Base-by-base conservation (phyloP, 2,888 invertebrate genomes). In the Cheilosia vulpina region DNA sequence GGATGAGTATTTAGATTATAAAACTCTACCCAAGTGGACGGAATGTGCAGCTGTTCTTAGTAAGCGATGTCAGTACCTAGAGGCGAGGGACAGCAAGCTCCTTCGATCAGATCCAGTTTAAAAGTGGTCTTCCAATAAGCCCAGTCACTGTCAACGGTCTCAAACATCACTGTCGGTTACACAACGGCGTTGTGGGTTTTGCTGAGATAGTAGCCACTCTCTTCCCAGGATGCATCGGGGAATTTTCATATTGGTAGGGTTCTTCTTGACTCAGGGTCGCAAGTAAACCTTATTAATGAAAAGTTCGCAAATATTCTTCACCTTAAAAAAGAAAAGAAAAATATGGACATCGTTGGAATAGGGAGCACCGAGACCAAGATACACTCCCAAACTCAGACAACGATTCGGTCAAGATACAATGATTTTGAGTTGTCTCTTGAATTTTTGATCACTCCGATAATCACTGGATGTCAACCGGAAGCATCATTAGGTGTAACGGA, bases 201-300 rank as follows among this genome's bases (percentile, higher is more conserved):
- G 19, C 17, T 19, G 19, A 47, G 17, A 17, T 17, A 19, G 7
- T 19, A 47, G 19, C 5, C 47, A 47, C 4, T 50, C 4, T 11
- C 0, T 19, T 11, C 3, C 50, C 2, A 4, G 3, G 72, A 87
- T 47, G 41, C 62, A 11, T 34, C 65, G 21, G 81, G 77, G n/a
- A 31, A n/a, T n/a, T n/a, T n/a, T n/a, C n/a, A n/a, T n/a, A n/a
- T n/a, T n/a, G n/a, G n/a, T n/a, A n/a, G n/a, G 34, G 4, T 79
- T 72, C 38, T 88, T 13, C 45, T 87, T 15, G 80, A 81, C 27
- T 87, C 83, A 2, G 84, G 87, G 41, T 80, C 76, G 1, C 73
- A 84, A 58, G 62, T 68, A 4, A 79, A 87, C n/a, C 69, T 85
- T 13, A 82, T 66, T 2, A 75, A 13, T 4, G 43, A 43, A 43